A percentile compares a stretch with the other conserved stretches of the same genome.
phyloP scores from a whole-genome alignment of 2,797 vertebrate genomes.

The Podargus strigoides region DNA sequence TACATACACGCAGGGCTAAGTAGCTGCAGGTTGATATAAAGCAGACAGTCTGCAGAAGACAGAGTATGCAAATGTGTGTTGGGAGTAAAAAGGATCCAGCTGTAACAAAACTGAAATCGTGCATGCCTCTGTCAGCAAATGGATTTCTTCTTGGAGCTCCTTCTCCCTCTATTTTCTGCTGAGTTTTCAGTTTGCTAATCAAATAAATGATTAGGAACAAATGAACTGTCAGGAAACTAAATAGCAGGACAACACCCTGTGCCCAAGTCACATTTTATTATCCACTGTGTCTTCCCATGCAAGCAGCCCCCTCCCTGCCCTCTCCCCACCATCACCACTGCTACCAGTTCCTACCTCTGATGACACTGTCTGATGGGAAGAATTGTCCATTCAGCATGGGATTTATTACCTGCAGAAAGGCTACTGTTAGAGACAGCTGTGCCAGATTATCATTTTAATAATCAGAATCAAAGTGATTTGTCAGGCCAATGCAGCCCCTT shows the following conservation, averaged over 20 bases:
- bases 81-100: background rate
- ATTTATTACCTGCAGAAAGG: background rate
- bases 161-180: background rate
- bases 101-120: background rate
- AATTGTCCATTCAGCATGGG: background rate
- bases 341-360: background rate
- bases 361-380: background rate
- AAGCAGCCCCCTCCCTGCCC: background rate
- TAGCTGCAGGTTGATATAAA: background rate
- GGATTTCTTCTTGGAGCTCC: background rate
- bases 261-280: background rate
- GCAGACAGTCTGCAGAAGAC: background rate
- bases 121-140: background rate
- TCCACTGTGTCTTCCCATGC: background rate
- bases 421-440: background rate
- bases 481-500: background rate
- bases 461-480: background rate
- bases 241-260: background rate
- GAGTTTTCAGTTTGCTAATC: background rate
- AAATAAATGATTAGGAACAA: conserved; percentile 8
- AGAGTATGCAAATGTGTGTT: background rate
- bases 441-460: conserved; percentile 16
- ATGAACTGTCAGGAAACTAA: background rate
- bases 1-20: background rate
- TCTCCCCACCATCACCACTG: accelerated